A percentile compares a stretch with the other conserved stretches of the same genome.
Evolutionary conservation across 2,113 vertebrate genomes (phyloP).

Genomic region (Sula dactylatra): DNA sequence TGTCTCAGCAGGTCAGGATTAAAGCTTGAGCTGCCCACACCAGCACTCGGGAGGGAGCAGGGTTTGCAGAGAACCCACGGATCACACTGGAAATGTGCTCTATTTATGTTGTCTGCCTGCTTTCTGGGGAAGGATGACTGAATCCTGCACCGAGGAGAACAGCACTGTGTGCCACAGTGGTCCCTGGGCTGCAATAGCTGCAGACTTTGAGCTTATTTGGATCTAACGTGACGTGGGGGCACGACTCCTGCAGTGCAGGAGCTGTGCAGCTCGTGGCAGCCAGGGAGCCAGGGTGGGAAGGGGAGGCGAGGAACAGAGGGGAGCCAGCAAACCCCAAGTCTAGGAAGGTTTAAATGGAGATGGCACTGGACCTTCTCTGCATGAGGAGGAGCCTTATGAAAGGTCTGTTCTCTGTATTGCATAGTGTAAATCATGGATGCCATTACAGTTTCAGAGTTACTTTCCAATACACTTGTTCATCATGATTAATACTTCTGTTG

Average conservation of each 20-base stretch:
- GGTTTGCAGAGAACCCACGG: neutral
- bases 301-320: fast-evolving
- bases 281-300: fast-evolving
- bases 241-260: fast-evolving
- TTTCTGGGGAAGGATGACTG: too few species aligned
- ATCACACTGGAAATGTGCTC: fast-evolving
- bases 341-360: neutral
- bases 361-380: neutral
- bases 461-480: neutral
- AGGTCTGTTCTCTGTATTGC: neutral
- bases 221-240: fast-evolving
- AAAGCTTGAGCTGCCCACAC: neutral
- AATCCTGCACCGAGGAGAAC: fast-evolving
- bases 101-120: fast-evolving
- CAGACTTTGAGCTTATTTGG: fast-evolving
- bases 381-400: fast-evolving
- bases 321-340: neutral
- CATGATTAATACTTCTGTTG: neutral
- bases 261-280: fast-evolving
- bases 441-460: neutral
- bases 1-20: neutral
- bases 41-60: fast-evolving
- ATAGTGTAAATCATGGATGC: fast-evolving
- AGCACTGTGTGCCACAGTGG: neutral
- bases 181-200: neutral